Percentiles rank a stretch among this genome's conserved stretches.
Conservation (phyloP, 2,888 invertebrate genomes). For the Diadromus collaris region DNA sequence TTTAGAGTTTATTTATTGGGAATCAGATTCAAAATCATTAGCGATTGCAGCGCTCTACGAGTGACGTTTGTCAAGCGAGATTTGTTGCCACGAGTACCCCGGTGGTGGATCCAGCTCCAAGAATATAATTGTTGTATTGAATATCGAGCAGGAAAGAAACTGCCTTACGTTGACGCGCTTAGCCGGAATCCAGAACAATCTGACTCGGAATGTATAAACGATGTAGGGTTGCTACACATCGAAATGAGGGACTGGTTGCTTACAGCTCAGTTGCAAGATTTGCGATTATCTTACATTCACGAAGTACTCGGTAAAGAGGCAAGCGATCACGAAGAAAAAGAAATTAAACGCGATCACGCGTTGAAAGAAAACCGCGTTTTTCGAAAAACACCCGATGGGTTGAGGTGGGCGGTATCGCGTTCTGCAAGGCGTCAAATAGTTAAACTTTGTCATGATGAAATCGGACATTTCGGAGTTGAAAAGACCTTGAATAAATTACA, state of each 20-base stretch:
- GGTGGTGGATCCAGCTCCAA: slow-evolving; percentile 60
- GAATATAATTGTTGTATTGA: slow-evolving; percentile 64
- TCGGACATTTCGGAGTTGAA: slow-evolving; percentile 61
- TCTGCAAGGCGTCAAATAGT: slow-evolving; percentile 26
- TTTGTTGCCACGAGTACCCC: slow-evolving; percentile 30
- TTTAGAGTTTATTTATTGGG: slow-evolving; percentile 73
- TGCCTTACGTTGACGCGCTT: slow-evolving; percentile 72
- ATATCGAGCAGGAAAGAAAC: slow-evolving; percentile 60
- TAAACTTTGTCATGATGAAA: slow-evolving; percentile 56
- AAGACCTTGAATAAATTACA: slow-evolving; percentile 57
- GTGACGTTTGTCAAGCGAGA: slow-evolving; percentile 38
- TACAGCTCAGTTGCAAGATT: slow-evolving; percentile 48
- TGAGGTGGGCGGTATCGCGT: slow-evolving; percentile 46
- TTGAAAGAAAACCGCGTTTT: slow-evolving; percentile 44
- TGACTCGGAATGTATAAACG: slow-evolving; percentile 55
- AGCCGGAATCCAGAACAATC: slow-evolving; percentile 1
- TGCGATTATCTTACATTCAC: slow-evolving; percentile 41
- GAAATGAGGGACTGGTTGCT: slow-evolving; percentile 64
- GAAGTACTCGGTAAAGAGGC: slow-evolving; percentile 47
- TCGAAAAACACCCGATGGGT: slow-evolving; percentile 31
- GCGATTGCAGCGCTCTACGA: slow-evolving; percentile 44
- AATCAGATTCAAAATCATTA: slow-evolving; percentile 64
- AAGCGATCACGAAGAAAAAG: slow-evolving; percentile 23
- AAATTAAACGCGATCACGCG: slow-evolving; percentile 35
- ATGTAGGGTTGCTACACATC: slow-evolving; percentile 59